A percentile compares a stretch with the other conserved stretches of the same genome.
These are phyloP conservation scores for Macrostomum lignano DNA, from an alignment of 1,140 invertebrate species.

Conservation along the genomic window DNA sequence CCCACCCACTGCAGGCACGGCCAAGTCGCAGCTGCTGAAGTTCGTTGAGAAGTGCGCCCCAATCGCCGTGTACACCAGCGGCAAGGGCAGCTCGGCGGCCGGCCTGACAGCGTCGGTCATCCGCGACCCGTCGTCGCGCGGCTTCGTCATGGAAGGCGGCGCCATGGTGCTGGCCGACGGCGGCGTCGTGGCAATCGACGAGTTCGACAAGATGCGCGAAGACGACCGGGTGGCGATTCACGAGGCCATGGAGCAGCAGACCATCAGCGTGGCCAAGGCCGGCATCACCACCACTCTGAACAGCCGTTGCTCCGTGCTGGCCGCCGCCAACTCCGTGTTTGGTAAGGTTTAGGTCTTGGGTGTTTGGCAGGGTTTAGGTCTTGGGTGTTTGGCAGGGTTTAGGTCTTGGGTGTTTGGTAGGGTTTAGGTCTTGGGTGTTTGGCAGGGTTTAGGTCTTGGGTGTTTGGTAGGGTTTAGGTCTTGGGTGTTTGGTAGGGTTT, in stretches of 20 bases:
- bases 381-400: too few species aligned
- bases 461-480: too few species aligned
- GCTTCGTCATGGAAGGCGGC: constrained; percentile 95
- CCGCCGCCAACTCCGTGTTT: constrained; percentile 90
- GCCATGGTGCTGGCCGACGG: constrained; percentile 98
- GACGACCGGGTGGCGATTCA: constrained; percentile 96
- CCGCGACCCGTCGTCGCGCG: constrained; percentile 65
- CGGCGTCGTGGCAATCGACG: constrained; percentile 94
- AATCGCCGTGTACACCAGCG: constrained; percentile 77
- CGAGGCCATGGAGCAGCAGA: constrained; percentile 99
- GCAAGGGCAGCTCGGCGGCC: constrained; percentile 90
- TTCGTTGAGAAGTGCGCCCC: constrained; percentile 85
- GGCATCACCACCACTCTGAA: constrained; percentile 95
- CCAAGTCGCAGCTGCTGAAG: constrained; percentile 86
- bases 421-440: too few species aligned
- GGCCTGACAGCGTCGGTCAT: constrained; percentile 89
- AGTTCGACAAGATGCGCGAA: constrained; percentile 99
- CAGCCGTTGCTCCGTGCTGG: constrained; percentile 81
- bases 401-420: too few species aligned
- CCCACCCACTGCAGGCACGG: too few species aligned
- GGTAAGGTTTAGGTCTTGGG: too few species aligned
- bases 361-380: too few species aligned
- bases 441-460: too few species aligned
- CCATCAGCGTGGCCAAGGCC: constrained; percentile 96
- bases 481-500: too few species aligned